Evolutionary conservation across 2,888 invertebrate genomes (phyloP), one percentile per base, ranked within the genome.

Genomic region (Nasonovia ribisnigri): DNA sequence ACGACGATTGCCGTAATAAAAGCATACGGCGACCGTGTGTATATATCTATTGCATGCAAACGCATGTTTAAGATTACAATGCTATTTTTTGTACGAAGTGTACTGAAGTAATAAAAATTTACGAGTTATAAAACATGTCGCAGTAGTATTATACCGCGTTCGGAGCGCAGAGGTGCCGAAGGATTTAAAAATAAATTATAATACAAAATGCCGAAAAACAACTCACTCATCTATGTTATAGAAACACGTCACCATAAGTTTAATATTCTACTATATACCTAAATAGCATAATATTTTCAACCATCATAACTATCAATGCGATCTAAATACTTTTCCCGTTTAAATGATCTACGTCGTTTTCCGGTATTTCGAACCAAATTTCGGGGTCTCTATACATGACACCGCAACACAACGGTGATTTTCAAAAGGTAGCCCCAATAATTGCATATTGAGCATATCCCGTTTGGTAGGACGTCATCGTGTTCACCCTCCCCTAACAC

Each of bases 51-150:
- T 77, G 20, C 36, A 36, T 77, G 77, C 36, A 36, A 77, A 77
- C 77, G 77, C 36, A 36, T 77, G 77, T 77, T 77, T 77, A 77
- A 20, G 77, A 77, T 77, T 77, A 77, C 77, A 77, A 77, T 20
- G 77, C 36, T 77, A 77, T 77, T 77, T 77, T 36, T 77, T 77
- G 20, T 77, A 36, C 20, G 20, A 24, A 36, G 77, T 77, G 77
- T 77, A 77, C 36, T 77, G 20, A n/a, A 77, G 77, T 36, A 77
- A 77, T 77, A 77, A 77, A 77, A 8, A 77, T 77, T 77, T 77
- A 77, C 77, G 77, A 77, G 77, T 36, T 77, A 77, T 77, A 77
- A 36, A 77, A 77, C 36, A 20, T 77, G 77, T 36, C 20, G 36
- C 20, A 36, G 26, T 26, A 57, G 24, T 54, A 54, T 54, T 24